phyloP scores from a whole-genome alignment of 2,797 vertebrate genomes.

The Tenualosa ilisha region DNA sequence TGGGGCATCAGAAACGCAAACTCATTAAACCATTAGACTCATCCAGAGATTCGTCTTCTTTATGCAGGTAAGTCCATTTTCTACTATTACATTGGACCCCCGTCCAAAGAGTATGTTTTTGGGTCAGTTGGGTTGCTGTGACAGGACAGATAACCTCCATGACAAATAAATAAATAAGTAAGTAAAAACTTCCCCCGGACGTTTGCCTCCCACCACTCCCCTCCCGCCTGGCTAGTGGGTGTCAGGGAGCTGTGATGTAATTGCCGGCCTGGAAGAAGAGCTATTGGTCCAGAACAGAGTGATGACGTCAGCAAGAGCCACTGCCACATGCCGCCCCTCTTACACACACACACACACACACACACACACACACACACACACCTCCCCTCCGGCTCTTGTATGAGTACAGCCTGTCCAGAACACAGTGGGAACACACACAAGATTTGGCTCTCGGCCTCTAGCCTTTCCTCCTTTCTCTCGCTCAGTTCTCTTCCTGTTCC shows the following conservation, averaged over 20 bases:
- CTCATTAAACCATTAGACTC: neutral
- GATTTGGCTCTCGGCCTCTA: constrained; percentile 58
- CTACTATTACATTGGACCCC: neutral
- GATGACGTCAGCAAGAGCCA: constrained; percentile 61
- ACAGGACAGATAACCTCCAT: constrained; percentile 4
- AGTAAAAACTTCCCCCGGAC: neutral
- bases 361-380: neutral
- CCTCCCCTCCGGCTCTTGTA: constrained; percentile 50
- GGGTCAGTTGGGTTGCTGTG: constrained; percentile 40
- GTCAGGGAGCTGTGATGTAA: constrained; percentile 65
- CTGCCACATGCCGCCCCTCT: neutral
- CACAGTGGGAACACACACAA: constrained; percentile 56
- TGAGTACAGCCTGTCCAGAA: constrained; percentile 68
- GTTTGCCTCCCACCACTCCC: constrained; percentile 2
- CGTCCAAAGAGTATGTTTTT: constrained; percentile 16
- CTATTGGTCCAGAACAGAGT: constrained; percentile 35
- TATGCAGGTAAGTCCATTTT: neutral
- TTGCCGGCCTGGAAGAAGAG: constrained; percentile 51
- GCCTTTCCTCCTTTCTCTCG: neutral
- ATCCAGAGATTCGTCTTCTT: neutral
- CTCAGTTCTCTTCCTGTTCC: neutral
- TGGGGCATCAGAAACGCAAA: too few species aligned
- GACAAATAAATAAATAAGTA: neutral
- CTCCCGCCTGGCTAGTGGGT: constrained; percentile 30
- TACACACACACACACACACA: neutral